phyloP scores from a whole-genome alignment of 2,797 vertebrate genomes.

The Xiphophorus birchmanni region DNA sequence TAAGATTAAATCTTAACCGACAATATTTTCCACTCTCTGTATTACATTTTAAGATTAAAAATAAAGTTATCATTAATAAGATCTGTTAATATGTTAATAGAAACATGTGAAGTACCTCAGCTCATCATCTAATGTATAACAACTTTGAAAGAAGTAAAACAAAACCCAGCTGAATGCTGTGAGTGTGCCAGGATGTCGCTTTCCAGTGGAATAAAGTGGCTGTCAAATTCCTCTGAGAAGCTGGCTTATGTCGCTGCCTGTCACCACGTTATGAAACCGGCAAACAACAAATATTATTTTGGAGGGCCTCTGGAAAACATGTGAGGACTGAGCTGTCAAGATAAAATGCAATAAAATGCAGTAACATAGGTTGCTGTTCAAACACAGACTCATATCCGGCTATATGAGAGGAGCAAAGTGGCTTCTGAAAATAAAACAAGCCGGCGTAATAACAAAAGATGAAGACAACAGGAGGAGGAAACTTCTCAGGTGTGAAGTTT shows the following conservation, averaged over 20 bases:
- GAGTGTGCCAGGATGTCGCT: not conserved
- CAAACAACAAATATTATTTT: slow-evolving; percentile 43
- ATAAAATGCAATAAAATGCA: slow-evolving; percentile 28
- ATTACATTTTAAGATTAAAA: not conserved
- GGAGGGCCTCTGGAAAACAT: slow-evolving; percentile 8
- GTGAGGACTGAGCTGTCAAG: slow-evolving; percentile 8
- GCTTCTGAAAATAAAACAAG: slow-evolving; percentile 6
- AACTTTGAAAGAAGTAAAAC: not conserved
- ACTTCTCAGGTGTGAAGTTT: not conserved
- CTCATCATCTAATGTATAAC: not conserved
- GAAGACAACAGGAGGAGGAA: not conserved
- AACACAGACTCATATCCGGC: slow-evolving; percentile 7
- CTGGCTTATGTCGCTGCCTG: slow-evolving; percentile 24
- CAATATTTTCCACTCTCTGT: not conserved
- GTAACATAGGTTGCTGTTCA: slow-evolving; percentile 4
- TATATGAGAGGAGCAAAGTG: slow-evolving; percentile 9
- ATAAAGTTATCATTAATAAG: not conserved
- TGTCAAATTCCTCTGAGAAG: slow-evolving; percentile 9
- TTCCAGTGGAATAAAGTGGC: not conserved
- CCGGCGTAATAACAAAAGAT: not conserved
- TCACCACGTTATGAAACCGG: slow-evolving; percentile 14
- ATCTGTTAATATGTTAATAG: not conserved
- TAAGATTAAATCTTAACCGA: not conserved
- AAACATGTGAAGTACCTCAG: not conserved
- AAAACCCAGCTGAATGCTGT: not conserved